Percentiles rank a stretch among this genome's conserved stretches.
phyloP scores from a whole-genome alignment of 2,113 vertebrate species.

The Agapornis roseicollis region DNA sequence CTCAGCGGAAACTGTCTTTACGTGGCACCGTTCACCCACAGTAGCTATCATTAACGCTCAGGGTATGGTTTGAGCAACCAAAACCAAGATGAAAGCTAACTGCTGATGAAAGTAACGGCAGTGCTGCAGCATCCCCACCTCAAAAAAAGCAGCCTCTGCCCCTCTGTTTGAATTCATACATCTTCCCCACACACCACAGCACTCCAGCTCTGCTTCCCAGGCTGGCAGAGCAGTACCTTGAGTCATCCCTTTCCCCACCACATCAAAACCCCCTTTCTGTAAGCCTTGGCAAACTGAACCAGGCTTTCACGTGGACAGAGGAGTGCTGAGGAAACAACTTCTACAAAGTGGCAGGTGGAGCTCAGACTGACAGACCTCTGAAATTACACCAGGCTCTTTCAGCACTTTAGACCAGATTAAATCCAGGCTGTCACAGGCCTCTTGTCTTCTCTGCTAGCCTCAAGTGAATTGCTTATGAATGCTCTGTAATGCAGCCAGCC shows the following conservation, averaged over 20 bases:
- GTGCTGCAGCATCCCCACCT: neutral
- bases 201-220: neutral
- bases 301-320: neutral
- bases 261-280: accelerated
- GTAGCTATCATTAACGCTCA: neutral
- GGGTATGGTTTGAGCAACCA: neutral
- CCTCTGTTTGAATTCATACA: accelerated
- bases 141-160: neutral
- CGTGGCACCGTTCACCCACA: neutral
- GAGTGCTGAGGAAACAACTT: neutral
- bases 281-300: neutral
- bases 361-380: neutral
- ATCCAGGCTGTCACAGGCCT: neutral
- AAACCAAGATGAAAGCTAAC: slow-evolving; percentile 3
- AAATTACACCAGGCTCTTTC: neutral
- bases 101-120: neutral
- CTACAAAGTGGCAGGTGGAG: neutral
- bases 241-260: neutral
- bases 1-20: neutral
- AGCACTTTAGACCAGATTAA: neutral
- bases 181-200: neutral
- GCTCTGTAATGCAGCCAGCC: neutral
- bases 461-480: neutral
- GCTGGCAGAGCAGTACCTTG: accelerated
- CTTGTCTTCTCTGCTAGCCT: neutral